Evolutionary conservation across 2,113 vertebrate species (phyloP).

Genomic region (Percopsis transmontana): DNA sequence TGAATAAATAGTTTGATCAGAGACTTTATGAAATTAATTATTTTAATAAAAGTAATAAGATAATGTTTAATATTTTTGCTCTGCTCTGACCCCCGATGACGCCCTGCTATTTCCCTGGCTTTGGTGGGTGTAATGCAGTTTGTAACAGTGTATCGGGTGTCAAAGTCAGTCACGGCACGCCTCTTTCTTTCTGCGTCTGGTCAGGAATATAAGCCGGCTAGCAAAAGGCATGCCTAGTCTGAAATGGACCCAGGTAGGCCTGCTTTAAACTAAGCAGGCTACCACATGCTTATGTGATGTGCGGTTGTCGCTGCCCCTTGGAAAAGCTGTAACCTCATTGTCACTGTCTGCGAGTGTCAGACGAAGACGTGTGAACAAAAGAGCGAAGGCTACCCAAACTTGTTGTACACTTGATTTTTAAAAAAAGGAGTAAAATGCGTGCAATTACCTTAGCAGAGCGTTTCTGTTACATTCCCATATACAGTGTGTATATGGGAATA

Average conservation of each 20-base stretch:
- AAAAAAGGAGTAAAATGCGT: too few relatives aligned
- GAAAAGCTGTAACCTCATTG: conserved; percentile 66
- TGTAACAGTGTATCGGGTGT: conserved; percentile 65
- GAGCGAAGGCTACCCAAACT: too few relatives aligned
- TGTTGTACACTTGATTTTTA: too few relatives aligned
- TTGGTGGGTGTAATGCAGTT: conserved; percentile 47
- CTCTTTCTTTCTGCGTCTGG: conserved; percentile 53
- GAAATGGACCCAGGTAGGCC: conserved; percentile 45
- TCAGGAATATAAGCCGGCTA: conserved; percentile 61
- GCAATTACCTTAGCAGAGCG: too few relatives aligned
- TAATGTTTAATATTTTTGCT: not conserved
- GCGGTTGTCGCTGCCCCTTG: conserved; percentile 27
- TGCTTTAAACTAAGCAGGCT: conserved; percentile 45
- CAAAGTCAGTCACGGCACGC: conserved; percentile 49
- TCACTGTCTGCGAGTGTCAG: conserved; percentile 36
- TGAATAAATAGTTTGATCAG: too few relatives aligned
- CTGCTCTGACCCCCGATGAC: not conserved
- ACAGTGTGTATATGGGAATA: too few relatives aligned
- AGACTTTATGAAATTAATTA: not conserved
- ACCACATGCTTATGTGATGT: conserved; percentile 50
- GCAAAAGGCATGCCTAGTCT: conserved; percentile 10
- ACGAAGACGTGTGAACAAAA: too few relatives aligned
- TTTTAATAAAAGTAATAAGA: not conserved
- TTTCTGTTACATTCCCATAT: too few relatives aligned
- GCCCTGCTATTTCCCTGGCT: conserved; percentile 35